Conservation (phyloP, 2,888 invertebrate species). For the Amblyjoppa proteus region DNA sequence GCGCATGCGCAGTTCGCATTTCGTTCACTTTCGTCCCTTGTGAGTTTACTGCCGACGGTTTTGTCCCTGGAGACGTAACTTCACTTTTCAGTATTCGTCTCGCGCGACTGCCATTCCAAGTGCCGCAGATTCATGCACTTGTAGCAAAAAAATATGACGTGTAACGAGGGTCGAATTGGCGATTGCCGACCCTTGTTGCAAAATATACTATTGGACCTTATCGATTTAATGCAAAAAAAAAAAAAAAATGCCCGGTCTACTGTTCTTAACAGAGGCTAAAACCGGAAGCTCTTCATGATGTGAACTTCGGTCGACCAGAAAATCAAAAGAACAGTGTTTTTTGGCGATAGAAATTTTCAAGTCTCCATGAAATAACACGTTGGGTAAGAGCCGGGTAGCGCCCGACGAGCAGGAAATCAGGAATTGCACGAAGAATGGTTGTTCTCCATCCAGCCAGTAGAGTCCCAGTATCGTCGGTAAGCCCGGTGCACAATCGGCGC, state of each 20-base stretch:
- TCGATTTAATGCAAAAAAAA: neutral
- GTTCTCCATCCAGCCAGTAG: constrained; percentile 1
- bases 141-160: too few species aligned
- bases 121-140: too few species aligned
- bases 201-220: too few species aligned
- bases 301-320: neutral
- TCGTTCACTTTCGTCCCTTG: too few species aligned
- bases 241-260: neutral
- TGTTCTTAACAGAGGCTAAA: neutral
- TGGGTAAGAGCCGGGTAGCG: neutral
- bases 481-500: constrained; percentile 18
- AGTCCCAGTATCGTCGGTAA: constrained; percentile 36
- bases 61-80: too few species aligned
- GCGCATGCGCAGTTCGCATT: too few species aligned
- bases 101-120: too few species aligned
- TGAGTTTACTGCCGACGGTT: too few species aligned
- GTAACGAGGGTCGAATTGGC: too few species aligned
- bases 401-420: constrained; percentile 73
- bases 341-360: neutral
- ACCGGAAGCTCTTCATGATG: neutral
- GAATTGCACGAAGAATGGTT: constrained; percentile 68
- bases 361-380: neutral
- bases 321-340: neutral
- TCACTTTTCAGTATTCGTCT: too few species aligned
- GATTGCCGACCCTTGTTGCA: too few species aligned